These are phyloP conservation scores for Melanophora roralis DNA, from an alignment of 2,888 invertebrate species.

Conservation along the genomic window DNA sequence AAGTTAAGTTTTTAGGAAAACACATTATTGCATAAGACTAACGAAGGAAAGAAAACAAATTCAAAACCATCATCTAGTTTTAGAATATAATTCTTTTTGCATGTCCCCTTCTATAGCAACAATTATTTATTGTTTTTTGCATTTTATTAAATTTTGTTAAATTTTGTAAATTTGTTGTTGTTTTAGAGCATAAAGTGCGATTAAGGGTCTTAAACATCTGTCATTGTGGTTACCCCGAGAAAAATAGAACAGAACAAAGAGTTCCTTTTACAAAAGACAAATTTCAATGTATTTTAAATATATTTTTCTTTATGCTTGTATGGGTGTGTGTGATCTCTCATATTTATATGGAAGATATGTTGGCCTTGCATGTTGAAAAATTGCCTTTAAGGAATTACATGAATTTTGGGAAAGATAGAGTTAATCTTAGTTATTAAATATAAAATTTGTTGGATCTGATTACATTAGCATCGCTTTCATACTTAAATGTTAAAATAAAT, in stretches of 20 bases:
- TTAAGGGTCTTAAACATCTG: constrained; percentile 52
- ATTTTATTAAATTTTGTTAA: not conserved
- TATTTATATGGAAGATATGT: not conserved
- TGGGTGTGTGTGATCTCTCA: not conserved
- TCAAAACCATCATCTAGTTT: constrained; percentile 22
- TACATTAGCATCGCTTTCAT: too few species aligned
- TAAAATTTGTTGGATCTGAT: not conserved
- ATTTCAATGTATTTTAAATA: too few species aligned
- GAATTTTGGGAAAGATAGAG: not conserved
- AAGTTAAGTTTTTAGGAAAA: constrained; percentile 4
- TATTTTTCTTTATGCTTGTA: not conserved
- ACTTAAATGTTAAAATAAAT: too few species aligned
- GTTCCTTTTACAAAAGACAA: not conserved
- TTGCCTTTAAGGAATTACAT: constrained; percentile 3
- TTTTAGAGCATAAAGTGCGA: constrained; percentile 30
- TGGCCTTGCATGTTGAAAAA: not conserved
- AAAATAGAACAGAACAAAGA: not conserved
- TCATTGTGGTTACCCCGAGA: constrained; percentile 32
- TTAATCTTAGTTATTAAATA: not conserved
- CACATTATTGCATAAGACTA: not conserved
- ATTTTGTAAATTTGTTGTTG: not conserved
- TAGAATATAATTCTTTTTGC: constrained; percentile 9
- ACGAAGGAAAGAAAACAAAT: constrained; percentile 5
- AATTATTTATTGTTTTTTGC: not conserved
- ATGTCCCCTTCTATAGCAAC: not conserved